Percentiles rank a stretch among this genome's conserved stretches.
Conservation (phyloP, 1,140 invertebrate species). For the Anagrus nilaparvatae region DNA sequence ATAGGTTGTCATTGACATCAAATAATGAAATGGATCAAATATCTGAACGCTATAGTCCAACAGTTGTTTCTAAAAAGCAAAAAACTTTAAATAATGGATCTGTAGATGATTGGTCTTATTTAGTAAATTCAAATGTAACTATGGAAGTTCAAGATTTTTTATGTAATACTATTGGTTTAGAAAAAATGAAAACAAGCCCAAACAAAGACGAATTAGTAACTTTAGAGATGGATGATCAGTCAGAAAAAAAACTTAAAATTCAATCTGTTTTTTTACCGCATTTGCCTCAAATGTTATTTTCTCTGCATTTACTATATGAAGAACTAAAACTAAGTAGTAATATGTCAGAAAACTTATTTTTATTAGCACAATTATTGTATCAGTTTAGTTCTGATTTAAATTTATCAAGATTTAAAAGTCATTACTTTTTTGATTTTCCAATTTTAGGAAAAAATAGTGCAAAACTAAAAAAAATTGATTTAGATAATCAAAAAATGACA, state of each 20-base stretch:
- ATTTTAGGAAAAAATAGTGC: conserved; percentile 40
- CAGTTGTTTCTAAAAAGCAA: conserved; percentile 41
- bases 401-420: conserved; percentile 58
- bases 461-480: conserved; percentile 39
- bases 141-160: conserved; percentile 15
- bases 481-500: conserved; percentile 50
- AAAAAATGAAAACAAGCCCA: conserved; percentile 1
- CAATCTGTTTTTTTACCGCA: conserved; percentile 63
- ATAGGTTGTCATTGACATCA: conserved; percentile 45
- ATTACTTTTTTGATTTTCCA: conserved; percentile 84
- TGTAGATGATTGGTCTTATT: conserved; percentile 68
- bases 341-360: conserved; percentile 54
- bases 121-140: conserved; percentile 45
- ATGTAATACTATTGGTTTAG: conserved; percentile 24
- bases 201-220: conserved; percentile 18
- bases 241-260: conserved; percentile 45
- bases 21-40: conserved; percentile 35
- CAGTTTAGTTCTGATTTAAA: conserved; percentile 71
- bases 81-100: conserved; percentile 47
- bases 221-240: conserved; percentile 19
- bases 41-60: conserved; percentile 27
- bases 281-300: conserved; percentile 64
- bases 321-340: conserved; percentile 76
- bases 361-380: conserved; percentile 62
- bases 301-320: conserved; percentile 83